These are phyloP conservation scores for Luperina testacea DNA, from an alignment of 2,888 invertebrate species.

Conservation along the genomic window DNA sequence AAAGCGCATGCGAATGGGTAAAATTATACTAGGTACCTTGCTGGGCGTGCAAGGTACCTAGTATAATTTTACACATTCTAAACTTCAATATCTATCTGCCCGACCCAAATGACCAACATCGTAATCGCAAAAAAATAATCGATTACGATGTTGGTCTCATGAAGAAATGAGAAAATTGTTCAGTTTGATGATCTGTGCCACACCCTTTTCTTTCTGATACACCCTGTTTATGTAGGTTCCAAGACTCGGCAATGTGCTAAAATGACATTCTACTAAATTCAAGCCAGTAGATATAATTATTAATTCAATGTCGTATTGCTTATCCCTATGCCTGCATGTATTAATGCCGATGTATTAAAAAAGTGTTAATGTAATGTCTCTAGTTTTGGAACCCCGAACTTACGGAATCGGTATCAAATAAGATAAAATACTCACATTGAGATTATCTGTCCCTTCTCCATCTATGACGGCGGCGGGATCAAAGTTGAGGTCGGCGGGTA, in stretches of 20 bases:
- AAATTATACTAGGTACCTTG: no score
- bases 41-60: no score
- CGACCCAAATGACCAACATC: no score
- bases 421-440: slow-evolving; percentile 94
- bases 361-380: no score
- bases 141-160: no score
- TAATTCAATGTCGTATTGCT: background rate
- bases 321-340: background rate
- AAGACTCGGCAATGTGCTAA: background rate
- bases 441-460: slow-evolving; percentile 96
- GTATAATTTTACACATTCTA: background rate
- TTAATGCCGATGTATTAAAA: background rate
- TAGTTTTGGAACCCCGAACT: background rate
- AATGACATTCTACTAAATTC: background rate
- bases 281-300: background rate
- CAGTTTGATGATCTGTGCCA: no score
- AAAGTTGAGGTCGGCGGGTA: slow-evolving; percentile 97
- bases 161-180: no score
- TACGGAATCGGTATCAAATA: background rate
- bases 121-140: no score
- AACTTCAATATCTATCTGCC: no score
- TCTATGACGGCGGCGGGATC: slow-evolving; percentile 98
- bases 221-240: background rate
- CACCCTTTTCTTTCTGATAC: no score
- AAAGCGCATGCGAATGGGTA: background rate